phyloP scores from a whole-genome alignment of 2,888 invertebrate species.

The Leptarthrus brevirostris region DNA sequence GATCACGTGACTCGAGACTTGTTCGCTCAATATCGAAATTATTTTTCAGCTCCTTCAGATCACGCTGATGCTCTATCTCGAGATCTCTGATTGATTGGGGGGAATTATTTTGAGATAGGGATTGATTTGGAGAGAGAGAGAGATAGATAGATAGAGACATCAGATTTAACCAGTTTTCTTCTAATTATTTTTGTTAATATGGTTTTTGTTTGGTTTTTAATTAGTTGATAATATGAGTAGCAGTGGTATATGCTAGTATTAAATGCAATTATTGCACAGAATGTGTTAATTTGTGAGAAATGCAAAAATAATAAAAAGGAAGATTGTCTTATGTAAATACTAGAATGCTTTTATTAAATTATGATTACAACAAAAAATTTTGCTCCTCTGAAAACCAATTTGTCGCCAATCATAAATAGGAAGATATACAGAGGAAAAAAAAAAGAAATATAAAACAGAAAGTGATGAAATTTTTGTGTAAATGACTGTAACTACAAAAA shows the following conservation, averaged over 20 bases:
- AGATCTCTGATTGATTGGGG: constrained; percentile 66
- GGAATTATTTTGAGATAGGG: background rate
- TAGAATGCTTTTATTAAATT: too few species aligned
- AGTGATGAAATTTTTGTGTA: constrained; percentile 19
- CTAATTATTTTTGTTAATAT: too few species aligned
- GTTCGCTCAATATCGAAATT: constrained; percentile 65
- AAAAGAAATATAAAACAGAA: background rate
- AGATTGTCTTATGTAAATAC: too few species aligned
- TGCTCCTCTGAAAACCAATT: too few species aligned
- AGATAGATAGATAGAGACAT: constrained; percentile 32
- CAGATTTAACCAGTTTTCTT: background rate
- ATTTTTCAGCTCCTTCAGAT: constrained; percentile 65
- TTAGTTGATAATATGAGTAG: too few species aligned
- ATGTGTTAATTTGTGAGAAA: background rate
- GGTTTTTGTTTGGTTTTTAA: too few species aligned
- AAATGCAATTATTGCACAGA: too few species aligned
- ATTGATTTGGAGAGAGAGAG: constrained; percentile 25
- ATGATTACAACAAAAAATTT: too few species aligned
- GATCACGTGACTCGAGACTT: constrained; percentile 66
- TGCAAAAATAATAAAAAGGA: background rate
- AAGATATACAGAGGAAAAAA: background rate
- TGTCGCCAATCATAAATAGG: constrained; percentile 15
- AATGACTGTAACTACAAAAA: constrained; percentile 3
- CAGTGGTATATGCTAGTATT: too few species aligned
- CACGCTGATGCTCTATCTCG: constrained; percentile 66